phyloP scores from a whole-genome alignment of 1,140 invertebrate genomes.

The Pseudomyrmex flavicornis region DNA sequence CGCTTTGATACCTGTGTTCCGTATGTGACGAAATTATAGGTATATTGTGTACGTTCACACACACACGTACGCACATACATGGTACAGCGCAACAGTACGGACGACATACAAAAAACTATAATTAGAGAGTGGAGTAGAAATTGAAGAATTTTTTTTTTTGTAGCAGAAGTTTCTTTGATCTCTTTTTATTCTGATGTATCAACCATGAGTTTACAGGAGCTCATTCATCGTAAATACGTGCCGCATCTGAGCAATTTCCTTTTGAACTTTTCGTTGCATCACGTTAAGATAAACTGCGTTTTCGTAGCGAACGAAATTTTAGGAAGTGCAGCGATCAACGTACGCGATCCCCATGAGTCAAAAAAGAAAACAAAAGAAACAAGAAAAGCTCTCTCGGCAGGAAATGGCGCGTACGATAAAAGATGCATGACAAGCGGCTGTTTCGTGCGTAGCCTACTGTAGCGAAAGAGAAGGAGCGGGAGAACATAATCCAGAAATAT shows the following conservation, averaged over 20 bases:
- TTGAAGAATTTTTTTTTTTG: not conserved
- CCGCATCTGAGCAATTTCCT: slow-evolving; percentile 28
- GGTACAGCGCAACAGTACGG: not conserved
- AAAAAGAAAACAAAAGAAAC: slow-evolving; percentile 35
- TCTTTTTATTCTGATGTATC: slow-evolving; percentile 18
- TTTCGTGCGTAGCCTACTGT: slow-evolving; percentile 42
- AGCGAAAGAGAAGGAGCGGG: not conserved
- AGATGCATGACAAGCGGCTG: slow-evolving; percentile 54
- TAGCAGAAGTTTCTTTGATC: not conserved
- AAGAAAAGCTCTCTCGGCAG: not conserved
- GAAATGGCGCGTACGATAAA: slow-evolving; percentile 53
- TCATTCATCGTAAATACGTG: not conserved
- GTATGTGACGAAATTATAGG: slow-evolving; percentile 20
- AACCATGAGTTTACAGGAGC: not conserved
- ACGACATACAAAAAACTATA: slow-evolving; percentile 24
- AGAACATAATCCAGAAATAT: slow-evolving; percentile 46
- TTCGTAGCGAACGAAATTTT: slow-evolving; percentile 24
- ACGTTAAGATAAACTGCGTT: slow-evolving; percentile 43
- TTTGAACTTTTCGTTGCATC: slow-evolving; percentile 42
- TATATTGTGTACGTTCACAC: not conserved
- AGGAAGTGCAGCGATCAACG: slow-evolving; percentile 27
- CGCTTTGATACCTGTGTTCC: not conserved
- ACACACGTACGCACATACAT: not conserved
- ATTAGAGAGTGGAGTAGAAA: slow-evolving; percentile 26
- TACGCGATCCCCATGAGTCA: not conserved